phyloP scores from a whole-genome alignment of 2,113 vertebrate species.

The Gymnocephalus cernua region DNA sequence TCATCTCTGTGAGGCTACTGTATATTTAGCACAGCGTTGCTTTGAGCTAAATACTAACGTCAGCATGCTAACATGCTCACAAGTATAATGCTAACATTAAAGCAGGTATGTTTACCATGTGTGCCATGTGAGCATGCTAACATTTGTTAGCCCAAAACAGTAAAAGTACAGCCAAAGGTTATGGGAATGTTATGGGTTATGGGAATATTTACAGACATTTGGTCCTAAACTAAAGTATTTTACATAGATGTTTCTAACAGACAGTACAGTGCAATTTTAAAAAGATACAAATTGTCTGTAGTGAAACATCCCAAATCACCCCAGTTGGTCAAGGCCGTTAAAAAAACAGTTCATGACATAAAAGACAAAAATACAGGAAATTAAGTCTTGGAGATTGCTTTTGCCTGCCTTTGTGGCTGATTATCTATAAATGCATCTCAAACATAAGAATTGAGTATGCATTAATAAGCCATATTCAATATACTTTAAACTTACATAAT shows the following conservation, averaged over 20 bases:
- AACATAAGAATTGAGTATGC: background rate
- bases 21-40: background rate
- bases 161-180: too few species aligned
- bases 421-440: background rate
- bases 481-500: background rate
- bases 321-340: too few species aligned
- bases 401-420: background rate
- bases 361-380: conserved; percentile 2
- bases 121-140: background rate
- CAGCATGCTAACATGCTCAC: background rate
- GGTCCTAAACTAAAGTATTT: background rate
- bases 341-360: too few species aligned
- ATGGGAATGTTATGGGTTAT: background rate
- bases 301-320: too few species aligned
- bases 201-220: background rate
- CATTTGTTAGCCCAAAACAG: background rate
- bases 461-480: background rate
- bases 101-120: background rate
- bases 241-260: too few species aligned
- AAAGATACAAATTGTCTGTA: too few species aligned
- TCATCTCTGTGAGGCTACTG: background rate
- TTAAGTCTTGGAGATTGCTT: background rate
- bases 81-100: background rate
- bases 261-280: too few species aligned
- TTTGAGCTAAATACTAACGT: background rate